Conservation (phyloP, 2,797 vertebrate genomes). For the Eptatretus atami region DNA sequence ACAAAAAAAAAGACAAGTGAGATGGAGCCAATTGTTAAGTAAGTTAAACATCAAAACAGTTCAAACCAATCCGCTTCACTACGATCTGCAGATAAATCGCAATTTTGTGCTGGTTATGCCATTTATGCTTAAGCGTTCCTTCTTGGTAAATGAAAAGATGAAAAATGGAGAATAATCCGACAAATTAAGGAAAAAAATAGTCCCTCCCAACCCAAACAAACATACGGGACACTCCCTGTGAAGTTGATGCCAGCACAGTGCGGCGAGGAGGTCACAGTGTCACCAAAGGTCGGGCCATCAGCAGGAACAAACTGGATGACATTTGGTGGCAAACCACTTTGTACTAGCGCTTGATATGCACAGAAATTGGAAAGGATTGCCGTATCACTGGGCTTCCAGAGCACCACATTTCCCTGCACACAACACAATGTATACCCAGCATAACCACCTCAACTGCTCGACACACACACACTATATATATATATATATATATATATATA, state of each 20-base stretch:
- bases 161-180: neutral
- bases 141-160: too few species aligned
- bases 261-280: constrained; percentile 33
- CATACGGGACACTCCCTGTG: constrained; percentile 69
- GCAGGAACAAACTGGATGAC: constrained; percentile 67
- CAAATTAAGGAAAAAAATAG: neutral
- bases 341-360: constrained; percentile 35
- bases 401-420: constrained; percentile 54
- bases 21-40: too few species aligned
- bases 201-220: constrained; percentile 4
- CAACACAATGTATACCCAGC: too few species aligned
- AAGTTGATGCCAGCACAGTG: constrained; percentile 74
- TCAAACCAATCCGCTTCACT: too few species aligned
- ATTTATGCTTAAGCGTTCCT: too few species aligned
- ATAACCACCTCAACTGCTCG: too few species aligned
- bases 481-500: too few species aligned
- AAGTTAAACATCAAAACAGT: too few species aligned
- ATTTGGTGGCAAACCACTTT: constrained; percentile 45
- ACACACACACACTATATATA: too few species aligned
- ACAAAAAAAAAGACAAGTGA: too few species aligned
- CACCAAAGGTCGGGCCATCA: constrained; percentile 46
- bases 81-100: too few species aligned
- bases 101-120: too few species aligned
- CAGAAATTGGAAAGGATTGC: constrained; percentile 53
- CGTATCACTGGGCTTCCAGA: constrained; percentile 79